A percentile compares a stretch with the other conserved stretches of the same genome.
phyloP scores from a whole-genome alignment of 1,140 invertebrate species.

The Holcopasites calliopsidis region DNA sequence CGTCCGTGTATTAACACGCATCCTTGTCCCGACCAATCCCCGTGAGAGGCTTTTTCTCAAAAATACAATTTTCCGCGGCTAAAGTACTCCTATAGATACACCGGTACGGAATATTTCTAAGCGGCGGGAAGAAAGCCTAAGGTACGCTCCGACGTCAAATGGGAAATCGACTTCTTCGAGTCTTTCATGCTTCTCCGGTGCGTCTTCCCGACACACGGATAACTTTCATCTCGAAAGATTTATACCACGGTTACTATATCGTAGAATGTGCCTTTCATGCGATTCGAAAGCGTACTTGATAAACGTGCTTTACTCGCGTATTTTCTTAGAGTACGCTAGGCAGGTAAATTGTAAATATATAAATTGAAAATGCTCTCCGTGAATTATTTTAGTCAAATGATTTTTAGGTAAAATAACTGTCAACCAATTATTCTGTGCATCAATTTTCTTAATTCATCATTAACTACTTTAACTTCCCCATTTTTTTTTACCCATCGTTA shows the following conservation, averaged over 20 bases:
- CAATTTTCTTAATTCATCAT: too few species aligned
- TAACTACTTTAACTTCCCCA: too few species aligned
- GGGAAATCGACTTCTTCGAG: conserved; percentile 6
- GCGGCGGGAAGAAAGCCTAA: neutral
- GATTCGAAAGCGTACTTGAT: neutral
- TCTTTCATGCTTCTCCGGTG: neutral
- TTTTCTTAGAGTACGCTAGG: too few species aligned
- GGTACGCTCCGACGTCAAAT: neutral
- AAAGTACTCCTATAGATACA: neutral
- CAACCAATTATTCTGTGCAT: too few species aligned
- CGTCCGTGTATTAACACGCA: conserved; percentile 17
- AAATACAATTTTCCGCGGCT: conserved; percentile 19
- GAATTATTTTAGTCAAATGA: too few species aligned
- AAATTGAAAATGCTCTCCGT: too few species aligned
- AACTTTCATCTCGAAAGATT: conserved; percentile 10
- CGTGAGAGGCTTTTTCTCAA: neutral
- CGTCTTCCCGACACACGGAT: neutral
- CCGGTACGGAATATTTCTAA: conserved; percentile 4
- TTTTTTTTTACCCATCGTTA: too few species aligned
- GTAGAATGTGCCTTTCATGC: neutral
- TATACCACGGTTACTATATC: neutral
- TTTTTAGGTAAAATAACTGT: too few species aligned
- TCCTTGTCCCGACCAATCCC: neutral
- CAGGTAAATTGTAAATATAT: too few species aligned
- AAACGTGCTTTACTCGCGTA: neutral